phyloP scores from a whole-genome alignment of 2,797 vertebrate species.

The Thaleichthys pacificus region DNA sequence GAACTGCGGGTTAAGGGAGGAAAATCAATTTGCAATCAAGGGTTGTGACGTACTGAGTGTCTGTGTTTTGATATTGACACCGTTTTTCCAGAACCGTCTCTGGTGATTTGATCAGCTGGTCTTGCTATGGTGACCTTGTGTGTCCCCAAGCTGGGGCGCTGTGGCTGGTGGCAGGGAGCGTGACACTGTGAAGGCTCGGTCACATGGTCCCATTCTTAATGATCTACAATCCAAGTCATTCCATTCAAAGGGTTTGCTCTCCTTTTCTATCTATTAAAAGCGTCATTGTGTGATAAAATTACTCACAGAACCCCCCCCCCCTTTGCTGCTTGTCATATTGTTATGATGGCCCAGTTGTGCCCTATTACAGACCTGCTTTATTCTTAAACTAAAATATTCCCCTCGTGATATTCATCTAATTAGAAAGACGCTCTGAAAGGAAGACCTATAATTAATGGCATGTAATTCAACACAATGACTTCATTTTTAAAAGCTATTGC shows the following conservation, averaged over 20 bases:
- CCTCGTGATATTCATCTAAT: constrained; percentile 54
- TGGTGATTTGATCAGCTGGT: not conserved
- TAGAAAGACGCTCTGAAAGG: constrained; percentile 46
- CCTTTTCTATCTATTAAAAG: constrained; percentile 39
- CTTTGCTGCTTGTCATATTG: constrained; percentile 53
- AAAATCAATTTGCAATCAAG: constrained; percentile 76
- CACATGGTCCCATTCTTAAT: no score
- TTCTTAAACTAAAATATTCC: constrained; percentile 42
- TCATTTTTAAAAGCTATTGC: not conserved
- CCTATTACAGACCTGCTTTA: constrained; percentile 55
- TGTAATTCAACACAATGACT: constrained; percentile 33
- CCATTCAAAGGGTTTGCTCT: constrained; percentile 46
- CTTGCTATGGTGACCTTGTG: no score
- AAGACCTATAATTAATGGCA: constrained; percentile 50
- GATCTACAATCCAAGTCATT: constrained; percentile 24
- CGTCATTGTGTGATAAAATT: constrained; percentile 54
- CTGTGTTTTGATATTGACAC: constrained; percentile 26
- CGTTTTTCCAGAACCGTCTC: constrained; percentile 52
- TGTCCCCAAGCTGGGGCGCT: not conserved
- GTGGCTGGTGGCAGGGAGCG: not conserved
- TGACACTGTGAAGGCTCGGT: not conserved
- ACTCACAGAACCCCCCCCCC: constrained; percentile 37
- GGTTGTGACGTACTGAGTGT: constrained; percentile 62
- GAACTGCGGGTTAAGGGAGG: constrained; percentile 61
- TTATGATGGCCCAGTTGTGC: constrained; percentile 48